Base-by-base conservation (phyloP, 2,888 invertebrate genomes). In the Coleophora deauratella region DNA sequence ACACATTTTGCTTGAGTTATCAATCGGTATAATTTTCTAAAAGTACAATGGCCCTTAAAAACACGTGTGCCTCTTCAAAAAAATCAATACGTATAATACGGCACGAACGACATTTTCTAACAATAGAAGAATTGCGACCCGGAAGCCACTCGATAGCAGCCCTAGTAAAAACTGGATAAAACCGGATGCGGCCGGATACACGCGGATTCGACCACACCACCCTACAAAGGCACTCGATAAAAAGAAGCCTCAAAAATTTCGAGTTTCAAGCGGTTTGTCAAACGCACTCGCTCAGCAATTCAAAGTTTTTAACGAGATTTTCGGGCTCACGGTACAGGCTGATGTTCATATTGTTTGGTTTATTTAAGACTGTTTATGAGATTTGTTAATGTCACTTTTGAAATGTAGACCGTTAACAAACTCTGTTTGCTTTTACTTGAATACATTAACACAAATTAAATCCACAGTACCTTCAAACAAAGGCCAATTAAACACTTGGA, bases 101-200 rank as follows among this genome's bases (percentile, higher is more conserved):
- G 21, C 21, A 33, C 32, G 27, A 13, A 27, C 41, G 41, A 35
- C 36, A 41, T 41, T 27, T 31, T 33, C 3, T 57, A 58, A 47
- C 54, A 56, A 76, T 72, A 76, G 75, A 66, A 51, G 66, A 64
- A 62, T 65, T 56, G 63, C 66, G 67, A 62, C 52, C 57, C 67
- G 71, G 71, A 76, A 78, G 72, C 76, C 74, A 79, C 78, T 80
- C 75, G 71, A 80, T 79, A 76, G 62, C 67, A 62, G 63, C 51
- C 68, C 72, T 74, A 80, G 80, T 80, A 78, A 73, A 76, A 76
- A 21, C 21, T 21, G 21, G 21, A 21, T 21, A 21, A 21, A 3
- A 72, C 76, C 78, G 80, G 80, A 81, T 77, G 67, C 57, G 53
- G 54, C 57, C 56, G 57, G 54, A 58, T 64, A 59, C 57, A 57